These are phyloP conservation scores for Mellilla xanthometata DNA, from an alignment of 2,888 invertebrate species.

Conservation along the genomic window DNA sequence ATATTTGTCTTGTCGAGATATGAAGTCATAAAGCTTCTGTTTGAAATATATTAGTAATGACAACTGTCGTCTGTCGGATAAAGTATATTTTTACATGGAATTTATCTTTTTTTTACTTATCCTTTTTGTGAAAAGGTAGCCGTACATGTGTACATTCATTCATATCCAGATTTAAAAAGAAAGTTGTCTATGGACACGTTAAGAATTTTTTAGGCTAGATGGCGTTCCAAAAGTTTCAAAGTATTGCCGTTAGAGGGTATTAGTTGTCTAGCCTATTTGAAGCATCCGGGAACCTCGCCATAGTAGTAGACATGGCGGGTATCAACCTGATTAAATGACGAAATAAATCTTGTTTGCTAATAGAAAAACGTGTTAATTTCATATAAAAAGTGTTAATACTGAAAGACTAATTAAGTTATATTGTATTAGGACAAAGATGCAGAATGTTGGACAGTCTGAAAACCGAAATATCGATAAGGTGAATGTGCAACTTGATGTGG, in stretches of 20 bases:
- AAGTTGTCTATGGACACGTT: conserved; percentile 35
- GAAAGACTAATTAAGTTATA: conserved; percentile 80
- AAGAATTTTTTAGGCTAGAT: conserved; percentile 61
- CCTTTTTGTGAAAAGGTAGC: too few species aligned
- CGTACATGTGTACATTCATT: too few species aligned
- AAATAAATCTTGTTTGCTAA: conserved; percentile 83
- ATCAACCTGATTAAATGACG: conserved; percentile 86
- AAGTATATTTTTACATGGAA: too few species aligned
- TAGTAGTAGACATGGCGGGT: conserved; percentile 92
- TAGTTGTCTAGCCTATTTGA: conserved; percentile 82
- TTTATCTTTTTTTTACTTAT: too few species aligned
- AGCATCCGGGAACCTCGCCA: conserved; percentile 88
- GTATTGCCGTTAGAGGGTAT: conserved; percentile 70
- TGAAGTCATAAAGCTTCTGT: too few species aligned
- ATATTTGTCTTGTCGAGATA: too few species aligned
- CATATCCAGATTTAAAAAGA: conserved; percentile 8
- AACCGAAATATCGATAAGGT: conserved; percentile 91
- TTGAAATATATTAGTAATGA: too few species aligned
- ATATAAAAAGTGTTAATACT: conserved; percentile 79
- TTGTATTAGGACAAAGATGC: conserved; percentile 91
- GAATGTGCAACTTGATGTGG: conserved; percentile 87
- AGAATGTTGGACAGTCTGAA: conserved; percentile 95
- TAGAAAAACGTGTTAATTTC: conserved; percentile 81
- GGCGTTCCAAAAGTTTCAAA: conserved; percentile 64
- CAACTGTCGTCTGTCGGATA: too few species aligned